Base-by-base conservation (phyloP, 1,140 invertebrate genomes). In the Papilio polyxenes region DNA sequence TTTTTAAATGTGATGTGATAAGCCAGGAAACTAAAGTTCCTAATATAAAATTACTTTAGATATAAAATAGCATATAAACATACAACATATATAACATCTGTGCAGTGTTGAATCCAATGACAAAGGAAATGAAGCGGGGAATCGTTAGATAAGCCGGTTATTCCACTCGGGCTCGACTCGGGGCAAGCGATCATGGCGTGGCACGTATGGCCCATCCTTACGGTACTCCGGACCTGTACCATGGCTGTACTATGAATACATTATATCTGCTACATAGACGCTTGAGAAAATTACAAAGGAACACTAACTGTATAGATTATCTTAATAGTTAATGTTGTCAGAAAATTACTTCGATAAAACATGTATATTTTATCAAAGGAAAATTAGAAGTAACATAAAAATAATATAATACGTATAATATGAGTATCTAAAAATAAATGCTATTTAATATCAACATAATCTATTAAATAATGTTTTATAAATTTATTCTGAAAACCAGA, bases 171-270 rank as follows among this genome's bases (percentile, higher is more conserved):
- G 31, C 51, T 53, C 84, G 82, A 80, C 40, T 44, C 40, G 40
- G 40, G 40, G 40, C 40, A 7, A 85, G 82, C 82, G 82, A 51
- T 82, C 84, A 81, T 85, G 82, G 84, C 78, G 51, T 69, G 75
- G 86, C 85, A 89, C 86, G 88, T 89, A 89, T 86, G 87, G 87
- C 87, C 89, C 87, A 89, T 88, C 87, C 85, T 89, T 90, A 91
- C 90, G 89, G 90, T 91, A 92, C 88, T 89, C 87, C 78, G 86
- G 88, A 86, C 89, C 85, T 88, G 83, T 82, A 85, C 82, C 80
- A 76, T 75, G 82, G 76, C 82, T 86, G 81, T 81, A 83, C 80
- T 83, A 59, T 65, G 77, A 37, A 80, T 80, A 80, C 44, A 65
- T 80, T 80, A 80, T 62, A 40, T 9, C 31, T 20, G 31, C 77